Conservation (phyloP, 2,797 vertebrate genomes). For the Rhynchonycteris naso region DNA sequence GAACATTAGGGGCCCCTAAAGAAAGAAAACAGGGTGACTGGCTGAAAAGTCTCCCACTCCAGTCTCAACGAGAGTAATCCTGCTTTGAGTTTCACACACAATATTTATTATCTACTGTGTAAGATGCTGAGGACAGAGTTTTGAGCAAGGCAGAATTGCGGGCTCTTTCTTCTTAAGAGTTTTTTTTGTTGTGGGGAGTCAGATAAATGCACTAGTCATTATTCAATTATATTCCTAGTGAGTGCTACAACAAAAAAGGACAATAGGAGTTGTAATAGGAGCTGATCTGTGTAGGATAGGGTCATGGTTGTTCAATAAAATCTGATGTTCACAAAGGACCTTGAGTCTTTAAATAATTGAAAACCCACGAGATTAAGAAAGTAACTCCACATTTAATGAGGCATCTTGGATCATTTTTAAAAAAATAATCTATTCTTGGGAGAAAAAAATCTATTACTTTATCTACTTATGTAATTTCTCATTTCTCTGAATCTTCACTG, state of each 20-base stretch:
- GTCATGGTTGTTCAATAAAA: neutral
- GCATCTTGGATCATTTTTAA: neutral
- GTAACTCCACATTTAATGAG: neutral
- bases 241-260: neutral
- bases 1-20: neutral
- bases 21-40: neutral
- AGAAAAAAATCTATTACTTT: neutral
- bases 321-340: neutral
- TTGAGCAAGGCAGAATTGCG: neutral
- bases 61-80: neutral
- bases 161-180: neutral
- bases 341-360: slow-evolving; percentile 17
- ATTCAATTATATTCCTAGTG: slow-evolving; percentile 15
- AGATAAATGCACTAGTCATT: neutral
- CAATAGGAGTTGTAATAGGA: neutral
- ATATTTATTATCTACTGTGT: neutral
- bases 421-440: neutral
- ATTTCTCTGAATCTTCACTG: neutral
- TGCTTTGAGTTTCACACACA: neutral
- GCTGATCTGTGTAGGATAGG: neutral
- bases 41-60: neutral
- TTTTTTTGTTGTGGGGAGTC: neutral
- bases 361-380: slow-evolving; percentile 15
- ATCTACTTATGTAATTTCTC: neutral
- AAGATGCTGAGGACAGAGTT: neutral